These are phyloP conservation scores for Clarias macrocephalus DNA, from an alignment of 2,113 vertebrate genomes.

Conservation along the genomic window DNA sequence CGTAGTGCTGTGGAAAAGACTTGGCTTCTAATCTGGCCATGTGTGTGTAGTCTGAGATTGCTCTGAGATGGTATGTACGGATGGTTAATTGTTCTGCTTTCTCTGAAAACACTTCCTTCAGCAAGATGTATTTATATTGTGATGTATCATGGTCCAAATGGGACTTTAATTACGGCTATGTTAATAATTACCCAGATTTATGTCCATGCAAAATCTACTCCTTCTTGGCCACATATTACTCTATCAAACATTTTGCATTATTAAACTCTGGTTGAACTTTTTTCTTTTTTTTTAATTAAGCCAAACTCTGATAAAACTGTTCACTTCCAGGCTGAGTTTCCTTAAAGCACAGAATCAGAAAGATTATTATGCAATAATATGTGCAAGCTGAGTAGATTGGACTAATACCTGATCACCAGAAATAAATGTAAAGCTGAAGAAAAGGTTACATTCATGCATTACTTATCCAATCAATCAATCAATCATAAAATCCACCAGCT, in stretches of 20 bases:
- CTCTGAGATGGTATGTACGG: background rate
- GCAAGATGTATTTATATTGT: background rate
- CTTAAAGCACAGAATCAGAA: background rate
- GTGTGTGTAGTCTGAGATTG: background rate
- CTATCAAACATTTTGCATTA: background rate
- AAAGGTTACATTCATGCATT: background rate
- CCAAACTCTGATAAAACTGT: background rate
- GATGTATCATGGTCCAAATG: background rate
- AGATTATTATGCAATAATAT: background rate
- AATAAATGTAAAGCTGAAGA: background rate
- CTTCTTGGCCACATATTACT: background rate
- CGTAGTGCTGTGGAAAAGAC: background rate
- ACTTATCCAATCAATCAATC: background rate
- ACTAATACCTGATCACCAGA: background rate
- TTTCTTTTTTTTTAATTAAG: background rate
- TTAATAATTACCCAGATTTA: slow-evolving; percentile 4
- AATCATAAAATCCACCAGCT: background rate
- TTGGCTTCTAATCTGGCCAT: slow-evolving; percentile 1
- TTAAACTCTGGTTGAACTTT: background rate
- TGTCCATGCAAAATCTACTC: background rate
- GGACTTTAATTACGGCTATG: background rate
- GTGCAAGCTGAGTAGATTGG: too few species aligned
- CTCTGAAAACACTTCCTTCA: background rate
- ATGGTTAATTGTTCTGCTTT: background rate
- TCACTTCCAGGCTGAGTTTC: background rate